phyloP scores from a whole-genome alignment of 2,113 vertebrate species.

The Thryonomys swinderianus region DNA sequence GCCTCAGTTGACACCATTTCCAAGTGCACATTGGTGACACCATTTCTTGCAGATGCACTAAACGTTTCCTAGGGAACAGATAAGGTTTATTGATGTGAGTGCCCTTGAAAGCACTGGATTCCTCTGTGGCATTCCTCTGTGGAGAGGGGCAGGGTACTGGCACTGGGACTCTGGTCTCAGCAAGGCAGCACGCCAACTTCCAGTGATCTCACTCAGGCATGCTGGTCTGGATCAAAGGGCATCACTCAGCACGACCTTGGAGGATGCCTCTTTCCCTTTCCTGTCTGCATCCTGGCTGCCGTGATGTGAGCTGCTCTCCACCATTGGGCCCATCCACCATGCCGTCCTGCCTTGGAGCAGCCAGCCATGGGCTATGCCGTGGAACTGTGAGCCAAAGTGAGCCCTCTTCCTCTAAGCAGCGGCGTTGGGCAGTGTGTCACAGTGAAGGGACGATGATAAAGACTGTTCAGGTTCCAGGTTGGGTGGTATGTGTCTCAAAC shows the following conservation, averaged over 20 bases:
- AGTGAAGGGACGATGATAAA: background rate
- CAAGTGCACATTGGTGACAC: fast-evolving
- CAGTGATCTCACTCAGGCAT: background rate
- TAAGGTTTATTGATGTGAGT: background rate
- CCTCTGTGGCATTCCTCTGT: background rate
- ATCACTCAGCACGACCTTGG: background rate
- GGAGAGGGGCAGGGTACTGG: background rate
- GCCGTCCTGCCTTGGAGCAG: background rate
- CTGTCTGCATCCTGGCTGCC: background rate
- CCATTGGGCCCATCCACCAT: background rate
- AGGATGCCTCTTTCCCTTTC: background rate
- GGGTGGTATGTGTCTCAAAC: background rate
- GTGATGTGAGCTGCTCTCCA: background rate
- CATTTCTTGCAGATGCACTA: background rate
- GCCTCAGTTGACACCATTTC: fast-evolving
- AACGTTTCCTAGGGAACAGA: background rate
- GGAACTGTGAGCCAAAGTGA: background rate
- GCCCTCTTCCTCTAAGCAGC: background rate
- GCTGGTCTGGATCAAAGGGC: too few relatives aligned
- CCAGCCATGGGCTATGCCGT: background rate
- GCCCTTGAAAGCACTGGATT: background rate
- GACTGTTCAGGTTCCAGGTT: background rate
- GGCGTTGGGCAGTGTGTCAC: background rate
- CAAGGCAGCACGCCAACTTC: background rate
- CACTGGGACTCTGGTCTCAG: background rate